Conservation (phyloP, 2,797 vertebrate species). For the Crenuchus spilurus region DNA sequence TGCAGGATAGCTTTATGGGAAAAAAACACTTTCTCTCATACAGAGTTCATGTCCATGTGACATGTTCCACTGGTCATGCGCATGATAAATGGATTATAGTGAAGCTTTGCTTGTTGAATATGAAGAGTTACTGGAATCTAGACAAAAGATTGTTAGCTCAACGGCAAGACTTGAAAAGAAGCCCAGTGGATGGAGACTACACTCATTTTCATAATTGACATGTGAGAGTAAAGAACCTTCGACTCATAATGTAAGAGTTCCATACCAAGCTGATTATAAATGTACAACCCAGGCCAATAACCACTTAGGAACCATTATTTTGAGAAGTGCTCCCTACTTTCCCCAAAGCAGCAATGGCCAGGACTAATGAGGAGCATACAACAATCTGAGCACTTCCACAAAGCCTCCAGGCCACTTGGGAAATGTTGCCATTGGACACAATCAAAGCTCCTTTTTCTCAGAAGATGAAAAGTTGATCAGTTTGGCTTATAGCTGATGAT, state of each 20-base stretch:
- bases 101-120: neutral
- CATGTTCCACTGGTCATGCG: neutral
- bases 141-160: neutral
- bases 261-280: neutral
- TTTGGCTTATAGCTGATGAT: too few relatives aligned
- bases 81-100: neutral
- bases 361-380: slow-evolving; percentile 15
- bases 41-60: neutral
- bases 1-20: neutral
- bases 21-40: neutral
- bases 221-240: neutral
- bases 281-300: neutral
- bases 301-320: neutral
- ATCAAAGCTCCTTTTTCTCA: slow-evolving; percentile 1
- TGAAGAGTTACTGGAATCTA: neutral
- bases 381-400: slow-evolving; percentile 33
- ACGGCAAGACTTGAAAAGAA: neutral
- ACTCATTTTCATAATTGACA: too few relatives aligned
- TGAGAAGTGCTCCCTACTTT: neutral
- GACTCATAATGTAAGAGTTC: neutral
- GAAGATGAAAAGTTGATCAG: slow-evolving; percentile 35
- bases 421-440: slow-evolving; percentile 18
- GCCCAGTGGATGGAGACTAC: neutral
- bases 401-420: slow-evolving; percentile 13
- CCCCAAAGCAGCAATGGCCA: neutral